Conservation (phyloP, 2,888 invertebrate species). For the Horisme vitalbata region DNA sequence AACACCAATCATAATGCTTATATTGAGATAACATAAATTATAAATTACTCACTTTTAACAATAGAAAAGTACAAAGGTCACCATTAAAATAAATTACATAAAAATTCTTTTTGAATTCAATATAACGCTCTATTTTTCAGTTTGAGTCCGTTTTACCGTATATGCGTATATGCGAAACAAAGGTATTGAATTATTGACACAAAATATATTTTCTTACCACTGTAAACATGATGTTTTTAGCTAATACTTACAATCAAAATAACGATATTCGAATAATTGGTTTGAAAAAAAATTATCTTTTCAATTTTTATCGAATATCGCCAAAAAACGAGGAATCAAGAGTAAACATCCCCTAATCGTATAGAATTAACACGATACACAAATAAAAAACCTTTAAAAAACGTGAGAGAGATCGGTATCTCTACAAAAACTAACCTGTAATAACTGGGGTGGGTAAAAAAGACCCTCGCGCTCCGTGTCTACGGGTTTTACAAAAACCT, state of each 20-base stretch:
- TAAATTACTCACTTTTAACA: constrained; percentile 51
- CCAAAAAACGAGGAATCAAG: constrained; percentile 41
- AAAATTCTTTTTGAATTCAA: constrained; percentile 24
- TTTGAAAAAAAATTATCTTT: not conserved
- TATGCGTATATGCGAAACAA: constrained; percentile 15
- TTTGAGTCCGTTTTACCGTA: constrained; percentile 20
- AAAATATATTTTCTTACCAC: no score
- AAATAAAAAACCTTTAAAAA: constrained; percentile 64
- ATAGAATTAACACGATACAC: constrained; percentile 57
- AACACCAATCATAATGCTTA: constrained; percentile 70
- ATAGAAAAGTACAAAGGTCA: constrained; percentile 34
- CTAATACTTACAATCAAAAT: no score
- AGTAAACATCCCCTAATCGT: constrained; percentile 72
- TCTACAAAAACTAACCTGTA: constrained; percentile 61
- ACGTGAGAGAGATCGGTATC: constrained; percentile 76
- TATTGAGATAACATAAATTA: constrained; percentile 79
- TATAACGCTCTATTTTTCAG: constrained; percentile 25
- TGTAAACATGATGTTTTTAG: no score
- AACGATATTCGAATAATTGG: no score
- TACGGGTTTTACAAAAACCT: constrained; percentile 66
- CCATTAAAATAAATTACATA: constrained; percentile 33
- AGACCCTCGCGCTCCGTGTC: constrained; percentile 46
- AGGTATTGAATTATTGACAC: constrained; percentile 9
- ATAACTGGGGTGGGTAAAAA: constrained; percentile 51
- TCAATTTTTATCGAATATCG: not conserved